A percentile compares a stretch with the other conserved stretches of the same genome.
Evolutionary conservation across 1,140 invertebrate genomes (phyloP).

Genomic region (Andrena cerasifolii): DNA sequence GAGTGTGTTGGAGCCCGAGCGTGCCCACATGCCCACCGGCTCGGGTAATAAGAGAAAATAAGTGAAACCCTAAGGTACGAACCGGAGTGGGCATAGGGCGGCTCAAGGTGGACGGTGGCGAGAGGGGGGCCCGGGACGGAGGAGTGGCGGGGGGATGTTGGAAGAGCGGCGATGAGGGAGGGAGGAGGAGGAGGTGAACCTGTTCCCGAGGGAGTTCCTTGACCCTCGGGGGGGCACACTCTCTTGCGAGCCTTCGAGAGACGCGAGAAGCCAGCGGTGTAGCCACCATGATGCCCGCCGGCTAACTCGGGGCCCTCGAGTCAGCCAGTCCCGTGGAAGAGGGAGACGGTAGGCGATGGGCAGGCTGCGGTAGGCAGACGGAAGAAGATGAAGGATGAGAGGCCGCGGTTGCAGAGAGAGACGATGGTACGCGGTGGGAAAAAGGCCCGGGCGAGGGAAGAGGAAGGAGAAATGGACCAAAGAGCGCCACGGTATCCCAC

Average conservation of each 20-base stretch:
- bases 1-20: constrained; percentile 63
- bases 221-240: constrained; percentile 75
- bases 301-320: constrained; percentile 70
- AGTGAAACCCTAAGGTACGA: constrained; percentile 75
- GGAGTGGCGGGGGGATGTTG: constrained; percentile 4
- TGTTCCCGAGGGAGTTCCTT: constrained; percentile 83
- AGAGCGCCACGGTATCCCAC: constrained; percentile 72
- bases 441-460: not conserved
- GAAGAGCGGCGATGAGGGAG: constrained; percentile 15
- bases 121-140: constrained; percentile 28
- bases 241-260: constrained; percentile 68
- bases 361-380: constrained; percentile 34
- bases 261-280: constrained; percentile 72
- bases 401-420: constrained; percentile 8
- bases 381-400: constrained; percentile 51
- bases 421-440: not conserved
- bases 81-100: constrained; percentile 73
- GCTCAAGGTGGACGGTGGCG: constrained; percentile 27
- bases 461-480: constrained; percentile 47
- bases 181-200: constrained; percentile 79
- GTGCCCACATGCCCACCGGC: constrained; percentile 69
- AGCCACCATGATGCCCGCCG: constrained; percentile 77
- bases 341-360: constrained; percentile 12
- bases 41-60: constrained; percentile 80
- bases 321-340: constrained; percentile 44